phyloP scores from a whole-genome alignment of 2,888 invertebrate species.

The Bhutanitis thaidina region DNA sequence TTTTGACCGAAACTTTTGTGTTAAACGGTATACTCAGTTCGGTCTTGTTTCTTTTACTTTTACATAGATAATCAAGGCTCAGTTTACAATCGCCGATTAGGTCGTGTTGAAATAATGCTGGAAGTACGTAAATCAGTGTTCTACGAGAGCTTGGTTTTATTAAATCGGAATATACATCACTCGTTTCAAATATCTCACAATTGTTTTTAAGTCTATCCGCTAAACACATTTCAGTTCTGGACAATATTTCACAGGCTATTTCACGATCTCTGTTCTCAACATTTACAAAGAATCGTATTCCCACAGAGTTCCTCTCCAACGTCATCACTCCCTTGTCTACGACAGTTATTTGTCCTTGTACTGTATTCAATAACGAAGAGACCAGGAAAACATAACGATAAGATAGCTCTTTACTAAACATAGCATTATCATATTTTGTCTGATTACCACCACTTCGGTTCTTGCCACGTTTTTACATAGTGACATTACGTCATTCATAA shows the following conservation, averaged over 20 bases:
- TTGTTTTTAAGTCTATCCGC: slow-evolving; percentile 34
- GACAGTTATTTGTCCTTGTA: slow-evolving; percentile 37
- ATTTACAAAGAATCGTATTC: slow-evolving; percentile 54
- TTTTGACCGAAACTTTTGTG: slow-evolving; percentile 36
- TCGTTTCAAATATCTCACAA: slow-evolving; percentile 38
- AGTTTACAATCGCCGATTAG: slow-evolving; percentile 52
- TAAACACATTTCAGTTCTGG: slow-evolving; percentile 44
- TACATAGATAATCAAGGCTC: slow-evolving; percentile 38
- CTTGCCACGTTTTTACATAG: neutral
- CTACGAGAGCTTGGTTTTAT: slow-evolving; percentile 43
- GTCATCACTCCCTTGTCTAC: slow-evolving; percentile 55
- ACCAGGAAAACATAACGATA: slow-evolving; percentile 32
- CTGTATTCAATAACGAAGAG: slow-evolving; percentile 24
- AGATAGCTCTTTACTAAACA: slow-evolving; percentile 22
- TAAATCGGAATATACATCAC: slow-evolving; percentile 30
- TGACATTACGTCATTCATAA: neutral
- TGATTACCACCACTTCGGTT: neutral
- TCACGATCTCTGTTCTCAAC: slow-evolving; percentile 43
- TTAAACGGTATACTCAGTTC: slow-evolving; percentile 45
- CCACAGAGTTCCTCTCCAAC: slow-evolving; percentile 46
- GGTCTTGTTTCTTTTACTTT: slow-evolving; percentile 25
- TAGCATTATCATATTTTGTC: slow-evolving; percentile 23
- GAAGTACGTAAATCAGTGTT: slow-evolving; percentile 46
- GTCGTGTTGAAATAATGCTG: slow-evolving; percentile 48
- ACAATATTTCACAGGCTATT: slow-evolving; percentile 36